A percentile compares a stretch with the other conserved stretches of the same genome.
Conservation (phyloP, 1,140 invertebrate genomes). For the Colletes latitarsis region DNA sequence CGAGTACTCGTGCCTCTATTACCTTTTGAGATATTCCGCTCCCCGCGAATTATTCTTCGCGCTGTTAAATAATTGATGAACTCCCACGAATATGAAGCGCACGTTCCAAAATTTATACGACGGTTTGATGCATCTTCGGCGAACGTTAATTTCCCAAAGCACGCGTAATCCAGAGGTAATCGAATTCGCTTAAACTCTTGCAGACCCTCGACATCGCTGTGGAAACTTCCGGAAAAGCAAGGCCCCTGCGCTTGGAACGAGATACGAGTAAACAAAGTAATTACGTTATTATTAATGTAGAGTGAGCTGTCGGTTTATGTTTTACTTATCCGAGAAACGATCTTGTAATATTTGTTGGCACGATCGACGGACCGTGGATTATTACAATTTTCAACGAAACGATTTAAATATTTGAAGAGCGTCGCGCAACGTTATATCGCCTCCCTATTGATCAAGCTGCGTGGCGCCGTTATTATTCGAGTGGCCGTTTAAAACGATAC, state of each 20-base stretch:
- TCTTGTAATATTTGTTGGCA: neutral
- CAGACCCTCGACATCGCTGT: too few relatives aligned
- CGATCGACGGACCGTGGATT: neutral
- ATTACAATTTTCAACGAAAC: slow-evolving; percentile 13
- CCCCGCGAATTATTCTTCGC: slow-evolving; percentile 33
- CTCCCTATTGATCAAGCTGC: neutral
- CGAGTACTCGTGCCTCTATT: slow-evolving; percentile 29
- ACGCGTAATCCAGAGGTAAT: too few relatives aligned
- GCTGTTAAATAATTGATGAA: slow-evolving; percentile 43
- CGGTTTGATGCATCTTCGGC: neutral
- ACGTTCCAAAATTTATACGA: neutral
- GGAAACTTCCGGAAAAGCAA: too few relatives aligned
- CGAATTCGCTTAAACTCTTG: too few relatives aligned
- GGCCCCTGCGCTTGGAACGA: too few relatives aligned
- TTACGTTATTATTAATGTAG: too few relatives aligned
- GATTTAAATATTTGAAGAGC: slow-evolving; percentile 6
- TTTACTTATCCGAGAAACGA: neutral
- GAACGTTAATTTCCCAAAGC: neutral
- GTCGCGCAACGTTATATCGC: neutral
- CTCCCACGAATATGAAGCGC: neutral
- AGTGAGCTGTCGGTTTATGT: neutral
- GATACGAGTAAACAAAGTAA: too few relatives aligned
- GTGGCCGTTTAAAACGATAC: neutral
- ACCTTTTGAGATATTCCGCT: slow-evolving; percentile 16
- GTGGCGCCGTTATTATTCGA: neutral